phyloP scores from a whole-genome alignment of 2,113 vertebrate genomes.

The Gopherus flavomarginatus region DNA sequence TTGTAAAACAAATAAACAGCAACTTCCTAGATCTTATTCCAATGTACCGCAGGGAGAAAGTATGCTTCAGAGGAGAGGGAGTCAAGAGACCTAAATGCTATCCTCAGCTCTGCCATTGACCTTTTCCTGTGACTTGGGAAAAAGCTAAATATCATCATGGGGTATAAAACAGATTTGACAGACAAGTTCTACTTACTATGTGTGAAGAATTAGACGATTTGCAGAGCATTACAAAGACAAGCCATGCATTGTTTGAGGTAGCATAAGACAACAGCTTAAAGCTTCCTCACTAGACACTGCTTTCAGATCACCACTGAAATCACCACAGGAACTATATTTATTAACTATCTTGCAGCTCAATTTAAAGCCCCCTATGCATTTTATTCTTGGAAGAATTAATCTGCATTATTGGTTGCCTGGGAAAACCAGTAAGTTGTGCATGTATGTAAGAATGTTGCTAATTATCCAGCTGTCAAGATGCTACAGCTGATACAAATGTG shows the following conservation, averaged over 20 bases:
- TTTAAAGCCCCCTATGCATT: background rate
- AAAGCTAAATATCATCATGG: no score
- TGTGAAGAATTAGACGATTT: background rate
- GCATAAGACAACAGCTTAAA: background rate
- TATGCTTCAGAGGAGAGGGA: background rate
- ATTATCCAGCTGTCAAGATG: background rate
- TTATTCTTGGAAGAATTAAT: rapidly evolving
- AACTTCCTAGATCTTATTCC: background rate
- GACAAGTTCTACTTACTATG: background rate
- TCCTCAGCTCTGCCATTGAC: background rate
- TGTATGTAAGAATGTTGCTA: background rate
- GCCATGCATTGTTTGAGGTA: no score
- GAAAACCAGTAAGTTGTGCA: background rate
- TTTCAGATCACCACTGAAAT: background rate
- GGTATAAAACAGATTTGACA: background rate
- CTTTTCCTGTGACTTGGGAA: background rate
- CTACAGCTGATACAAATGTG: rapidly evolving
- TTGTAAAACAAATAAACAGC: background rate
- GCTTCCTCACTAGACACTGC: background rate
- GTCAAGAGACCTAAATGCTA: background rate
- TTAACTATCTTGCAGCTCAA: background rate
- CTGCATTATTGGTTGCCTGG: background rate
- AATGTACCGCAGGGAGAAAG: background rate
- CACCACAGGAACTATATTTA: background rate
- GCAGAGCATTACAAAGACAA: background rate